Evolutionary conservation across 2,888 invertebrate genomes (phyloP).

Genomic region (Exephanes ischioxanthus): DNA sequence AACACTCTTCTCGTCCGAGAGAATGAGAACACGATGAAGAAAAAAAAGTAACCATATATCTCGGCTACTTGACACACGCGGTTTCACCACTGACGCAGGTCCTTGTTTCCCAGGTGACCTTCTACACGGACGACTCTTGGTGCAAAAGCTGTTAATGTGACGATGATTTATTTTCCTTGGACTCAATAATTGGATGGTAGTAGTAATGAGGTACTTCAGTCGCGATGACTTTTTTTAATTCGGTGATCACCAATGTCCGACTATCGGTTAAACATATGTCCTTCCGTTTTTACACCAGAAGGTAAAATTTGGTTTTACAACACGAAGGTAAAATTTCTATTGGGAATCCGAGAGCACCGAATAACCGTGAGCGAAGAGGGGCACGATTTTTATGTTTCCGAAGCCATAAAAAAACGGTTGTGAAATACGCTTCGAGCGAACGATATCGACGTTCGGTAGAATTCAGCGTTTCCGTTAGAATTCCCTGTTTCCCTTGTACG

Average conservation of each 20-base stretch:
- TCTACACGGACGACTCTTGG: background rate
- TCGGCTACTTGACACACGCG: slow-evolving; percentile 36
- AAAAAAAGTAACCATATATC: background rate
- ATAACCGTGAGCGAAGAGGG: background rate
- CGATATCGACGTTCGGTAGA: slow-evolving; percentile 23
- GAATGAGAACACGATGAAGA: slow-evolving; percentile 5
- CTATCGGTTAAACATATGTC: background rate
- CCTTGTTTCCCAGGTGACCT: slow-evolving; percentile 9
- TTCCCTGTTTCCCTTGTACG: background rate
- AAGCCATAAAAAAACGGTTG: slow-evolving; percentile 25
- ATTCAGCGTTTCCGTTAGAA: slow-evolving; percentile 14
- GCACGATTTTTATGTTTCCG: slow-evolving; percentile 17
- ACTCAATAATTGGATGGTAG: background rate
- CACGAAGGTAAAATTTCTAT: slow-evolving; percentile 7
- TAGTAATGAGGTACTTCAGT: background rate
- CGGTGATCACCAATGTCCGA: no score
- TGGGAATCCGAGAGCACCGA: background rate
- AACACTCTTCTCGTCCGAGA: background rate
- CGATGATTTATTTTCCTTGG: background rate
- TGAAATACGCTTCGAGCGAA: slow-evolving; percentile 30
- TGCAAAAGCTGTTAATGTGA: background rate
- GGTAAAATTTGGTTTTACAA: background rate
- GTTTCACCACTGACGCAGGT: background rate
- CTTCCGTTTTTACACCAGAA: background rate
- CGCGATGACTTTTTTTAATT: no score